Evolutionary conservation across 2,888 invertebrate genomes (phyloP).

Genomic region (Drosophila longiperda): DNA sequence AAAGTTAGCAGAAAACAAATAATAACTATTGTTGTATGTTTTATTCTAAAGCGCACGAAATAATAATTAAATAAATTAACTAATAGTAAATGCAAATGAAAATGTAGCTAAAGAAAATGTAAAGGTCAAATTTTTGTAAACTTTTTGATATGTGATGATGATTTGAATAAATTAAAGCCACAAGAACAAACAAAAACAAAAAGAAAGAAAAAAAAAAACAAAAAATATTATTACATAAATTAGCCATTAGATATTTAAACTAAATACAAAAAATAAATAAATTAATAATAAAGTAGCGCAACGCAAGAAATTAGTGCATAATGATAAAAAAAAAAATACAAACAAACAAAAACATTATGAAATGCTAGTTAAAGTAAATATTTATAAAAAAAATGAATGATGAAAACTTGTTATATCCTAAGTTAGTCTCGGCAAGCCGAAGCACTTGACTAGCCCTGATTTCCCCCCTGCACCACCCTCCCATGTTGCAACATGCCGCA

Average conservation of each 20-base stretch:
- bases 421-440: constrained; percentile 70
- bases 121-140: constrained; percentile 73
- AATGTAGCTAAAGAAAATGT: constrained; percentile 66
- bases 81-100: constrained; percentile 34
- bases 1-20: constrained; percentile 37
- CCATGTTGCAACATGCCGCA: constrained; percentile 17
- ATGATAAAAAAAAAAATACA: constrained; percentile 19
- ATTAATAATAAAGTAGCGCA: constrained; percentile 57
- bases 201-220: constrained; percentile 43
- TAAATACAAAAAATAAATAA: constrained; percentile 34
- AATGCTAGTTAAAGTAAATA: constrained; percentile 49
- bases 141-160: constrained; percentile 83
- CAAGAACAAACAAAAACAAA: constrained; percentile 40
- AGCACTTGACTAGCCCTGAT: constrained; percentile 48
- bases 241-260: constrained; percentile 70
- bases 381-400: constrained; percentile 23
- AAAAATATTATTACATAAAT: constrained; percentile 38
- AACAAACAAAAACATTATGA: constrained; percentile 19
- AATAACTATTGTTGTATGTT: constrained; percentile 75
- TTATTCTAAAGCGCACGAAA: constrained; percentile 74
- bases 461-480: constrained; percentile 5
- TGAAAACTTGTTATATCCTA: constrained; percentile 65
- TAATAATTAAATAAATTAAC: constrained; percentile 28
- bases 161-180: constrained; percentile 79
- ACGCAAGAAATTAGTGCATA: constrained; percentile 64